phyloP scores from a whole-genome alignment of 2,888 invertebrate genomes.

The Nesidiocoris tenuis region DNA sequence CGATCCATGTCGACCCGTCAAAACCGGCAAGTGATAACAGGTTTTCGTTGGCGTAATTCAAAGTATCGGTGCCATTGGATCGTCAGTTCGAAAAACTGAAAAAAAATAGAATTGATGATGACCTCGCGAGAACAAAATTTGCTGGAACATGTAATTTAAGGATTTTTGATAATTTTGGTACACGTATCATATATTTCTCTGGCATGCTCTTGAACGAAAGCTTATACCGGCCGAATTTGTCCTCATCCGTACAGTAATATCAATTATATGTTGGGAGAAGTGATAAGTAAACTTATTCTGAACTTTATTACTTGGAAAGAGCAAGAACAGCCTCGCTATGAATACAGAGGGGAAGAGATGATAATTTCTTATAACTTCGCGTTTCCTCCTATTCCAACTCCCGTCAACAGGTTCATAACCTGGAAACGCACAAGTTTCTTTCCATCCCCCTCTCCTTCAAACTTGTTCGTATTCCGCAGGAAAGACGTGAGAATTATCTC shows the following conservation, averaged over 20 bases:
- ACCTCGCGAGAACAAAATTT: too few relatives aligned
- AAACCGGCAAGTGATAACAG: too few relatives aligned
- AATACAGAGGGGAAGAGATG: background rate
- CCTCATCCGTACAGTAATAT: background rate
- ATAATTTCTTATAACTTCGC: background rate
- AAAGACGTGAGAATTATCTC: background rate
- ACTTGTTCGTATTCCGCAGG: background rate
- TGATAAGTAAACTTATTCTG: background rate
- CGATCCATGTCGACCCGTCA: too few relatives aligned
- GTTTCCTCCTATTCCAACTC: background rate
- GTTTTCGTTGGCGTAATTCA: too few relatives aligned
- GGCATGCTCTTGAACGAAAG: too few relatives aligned
- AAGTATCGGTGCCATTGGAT: too few relatives aligned
- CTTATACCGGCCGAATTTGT: too few relatives aligned
- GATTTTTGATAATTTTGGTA: too few relatives aligned
- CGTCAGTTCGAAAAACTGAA: too few relatives aligned
- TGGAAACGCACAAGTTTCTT: background rate
- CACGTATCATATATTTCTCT: too few relatives aligned
- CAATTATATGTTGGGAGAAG: background rate
- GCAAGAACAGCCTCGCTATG: background rate
- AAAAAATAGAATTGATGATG: too few relatives aligned
- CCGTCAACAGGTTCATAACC: background rate
- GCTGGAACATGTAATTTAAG: too few relatives aligned
- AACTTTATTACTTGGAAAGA: background rate
- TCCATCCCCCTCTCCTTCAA: background rate